Evolutionary conservation across 2,888 invertebrate genomes (phyloP).

Genomic region (Agrotis segetum): DNA sequence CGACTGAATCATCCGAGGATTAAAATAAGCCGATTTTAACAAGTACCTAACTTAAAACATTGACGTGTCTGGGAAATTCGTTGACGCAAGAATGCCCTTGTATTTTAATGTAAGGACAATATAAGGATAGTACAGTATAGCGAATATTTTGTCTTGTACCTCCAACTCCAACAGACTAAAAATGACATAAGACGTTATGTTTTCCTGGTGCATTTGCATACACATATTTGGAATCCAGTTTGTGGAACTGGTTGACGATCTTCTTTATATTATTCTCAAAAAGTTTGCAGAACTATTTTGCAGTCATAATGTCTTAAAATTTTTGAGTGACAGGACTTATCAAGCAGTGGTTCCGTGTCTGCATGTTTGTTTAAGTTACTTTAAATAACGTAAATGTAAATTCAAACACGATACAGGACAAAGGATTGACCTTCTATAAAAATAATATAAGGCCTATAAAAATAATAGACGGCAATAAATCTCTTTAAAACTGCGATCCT

Average conservation of each 20-base stretch:
- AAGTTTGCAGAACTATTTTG: not conserved
- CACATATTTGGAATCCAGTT: not conserved
- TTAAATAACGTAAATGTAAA: too few relatives aligned
- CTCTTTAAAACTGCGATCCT: too few relatives aligned
- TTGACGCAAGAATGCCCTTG: slow-evolving; percentile 44
- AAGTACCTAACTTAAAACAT: slow-evolving; percentile 16
- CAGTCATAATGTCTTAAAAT: too few relatives aligned
- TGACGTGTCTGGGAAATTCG: slow-evolving; percentile 28
- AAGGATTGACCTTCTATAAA: too few relatives aligned
- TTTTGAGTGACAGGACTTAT: too few relatives aligned
- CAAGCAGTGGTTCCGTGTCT: too few relatives aligned
- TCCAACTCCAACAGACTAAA: not conserved
- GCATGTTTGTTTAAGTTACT: too few relatives aligned
- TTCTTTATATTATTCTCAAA: not conserved
- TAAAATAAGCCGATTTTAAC: not conserved
- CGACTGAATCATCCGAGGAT: not conserved
- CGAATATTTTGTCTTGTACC: not conserved
- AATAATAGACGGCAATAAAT: too few relatives aligned
- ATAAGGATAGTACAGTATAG: slow-evolving; percentile 35
- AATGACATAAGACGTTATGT: not conserved
- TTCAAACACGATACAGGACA: too few relatives aligned
- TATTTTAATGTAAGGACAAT: slow-evolving; percentile 27
- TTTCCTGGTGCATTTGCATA: not conserved
- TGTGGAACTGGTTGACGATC: not conserved
- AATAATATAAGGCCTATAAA: too few relatives aligned